Conservation (phyloP, 2,888 invertebrate genomes). For the Lypha dubia region DNA sequence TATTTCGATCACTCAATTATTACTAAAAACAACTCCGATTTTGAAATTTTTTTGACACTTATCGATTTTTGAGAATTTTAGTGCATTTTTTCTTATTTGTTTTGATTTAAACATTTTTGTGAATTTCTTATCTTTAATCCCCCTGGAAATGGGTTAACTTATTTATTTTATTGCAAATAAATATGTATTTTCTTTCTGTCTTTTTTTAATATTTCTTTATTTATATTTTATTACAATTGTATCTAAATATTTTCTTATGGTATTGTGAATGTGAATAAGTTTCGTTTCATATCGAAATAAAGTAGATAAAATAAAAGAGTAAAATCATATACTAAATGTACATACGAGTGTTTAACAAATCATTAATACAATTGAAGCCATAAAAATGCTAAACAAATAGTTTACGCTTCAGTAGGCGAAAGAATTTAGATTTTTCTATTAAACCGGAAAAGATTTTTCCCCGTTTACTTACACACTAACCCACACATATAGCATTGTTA, state of each 20-base stretch:
- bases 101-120: neutral
- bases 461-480: neutral
- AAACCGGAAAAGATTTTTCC: conserved; percentile 50
- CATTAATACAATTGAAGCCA: conserved; percentile 64
- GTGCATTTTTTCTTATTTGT: neutral
- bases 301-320: conserved; percentile 31
- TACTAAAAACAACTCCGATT: neutral
- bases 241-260: conserved; percentile 9
- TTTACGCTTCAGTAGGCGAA: conserved; percentile 46
- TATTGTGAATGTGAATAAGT: conserved; percentile 33
- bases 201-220: neutral
- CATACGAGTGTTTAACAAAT: conserved; percentile 38
- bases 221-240: conserved; percentile 31
- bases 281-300: conserved; percentile 19
- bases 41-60: too few relatives aligned
- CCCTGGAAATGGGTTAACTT: conserved; percentile 28
- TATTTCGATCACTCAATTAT: neutral
- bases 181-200: conserved; percentile 20
- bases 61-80: too few relatives aligned
- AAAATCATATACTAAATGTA: conserved; percentile 6
- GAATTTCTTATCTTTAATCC: neutral
- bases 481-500: neutral
- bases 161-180: neutral
- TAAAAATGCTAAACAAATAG: conserved; percentile 53
- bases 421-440: conserved; percentile 50